phyloP scores from a whole-genome alignment of 2,797 vertebrate species.

The Eulemur mongoz region DNA sequence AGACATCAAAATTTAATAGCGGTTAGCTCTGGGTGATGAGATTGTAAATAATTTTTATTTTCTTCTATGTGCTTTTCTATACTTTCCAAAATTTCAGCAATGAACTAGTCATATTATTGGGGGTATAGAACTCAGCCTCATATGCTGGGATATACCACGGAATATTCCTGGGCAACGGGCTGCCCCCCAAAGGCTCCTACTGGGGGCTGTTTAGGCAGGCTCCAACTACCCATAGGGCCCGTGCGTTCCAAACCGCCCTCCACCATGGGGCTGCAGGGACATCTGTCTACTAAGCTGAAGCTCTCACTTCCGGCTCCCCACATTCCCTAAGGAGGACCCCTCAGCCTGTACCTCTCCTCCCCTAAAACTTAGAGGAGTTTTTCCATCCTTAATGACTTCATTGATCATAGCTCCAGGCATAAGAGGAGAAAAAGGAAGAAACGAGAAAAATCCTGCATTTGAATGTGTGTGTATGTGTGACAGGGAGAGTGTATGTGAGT shows the following conservation, averaged over 20 bases:
- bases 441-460: neutral
- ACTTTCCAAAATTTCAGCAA: constrained; percentile 28
- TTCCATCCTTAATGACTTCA: constrained; percentile 64
- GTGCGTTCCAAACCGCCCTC: neutral
- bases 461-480: neutral
- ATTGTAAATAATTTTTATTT: neutral
- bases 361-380: neutral
- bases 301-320: neutral
- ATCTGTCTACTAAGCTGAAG: neutral
- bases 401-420: constrained; percentile 8
- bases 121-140: neutral
- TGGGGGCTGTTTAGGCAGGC: too few relatives aligned
- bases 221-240: neutral
- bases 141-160: neutral
- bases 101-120: neutral
- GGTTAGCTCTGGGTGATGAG: neutral
- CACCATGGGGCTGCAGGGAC: too few relatives aligned
- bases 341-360: neutral
- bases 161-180: neutral
- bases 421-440: constrained; percentile 7
- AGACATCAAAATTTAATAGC: constrained; percentile 28
- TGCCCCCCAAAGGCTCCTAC: neutral
- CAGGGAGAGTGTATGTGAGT: neutral
- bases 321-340: neutral
- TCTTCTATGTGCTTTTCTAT: constrained; percentile 3